Evolutionary conservation across 2,797 vertebrate genomes (phyloP).

Genomic region (Oryzias sinensis): DNA sequence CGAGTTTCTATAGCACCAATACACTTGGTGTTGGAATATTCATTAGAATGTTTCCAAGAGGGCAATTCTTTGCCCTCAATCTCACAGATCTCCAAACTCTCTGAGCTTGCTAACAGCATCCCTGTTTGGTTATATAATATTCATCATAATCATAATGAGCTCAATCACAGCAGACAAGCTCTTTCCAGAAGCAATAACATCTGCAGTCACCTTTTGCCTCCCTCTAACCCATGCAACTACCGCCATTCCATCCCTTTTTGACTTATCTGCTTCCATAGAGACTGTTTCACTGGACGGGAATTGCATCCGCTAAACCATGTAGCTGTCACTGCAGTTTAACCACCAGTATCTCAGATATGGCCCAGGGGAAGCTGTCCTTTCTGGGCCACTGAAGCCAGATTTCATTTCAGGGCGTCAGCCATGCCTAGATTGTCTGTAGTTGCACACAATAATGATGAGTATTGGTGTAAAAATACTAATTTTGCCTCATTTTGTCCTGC

Average conservation of each 20-base stretch:
- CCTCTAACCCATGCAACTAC: slow-evolving; percentile 18
- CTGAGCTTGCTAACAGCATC: background rate
- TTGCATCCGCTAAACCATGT: slow-evolving; percentile 72
- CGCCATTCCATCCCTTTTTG: slow-evolving; percentile 34
- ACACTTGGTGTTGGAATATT: slow-evolving; percentile 7
- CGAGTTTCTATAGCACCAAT: slow-evolving; percentile 18
- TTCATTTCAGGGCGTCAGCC: slow-evolving; percentile 57
- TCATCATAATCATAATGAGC: slow-evolving; percentile 26
- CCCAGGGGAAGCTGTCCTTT: slow-evolving; percentile 71
- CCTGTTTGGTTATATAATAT: slow-evolving; percentile 6
- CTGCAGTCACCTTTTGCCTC: slow-evolving; percentile 27
- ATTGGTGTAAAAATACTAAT: slow-evolving; percentile 45
- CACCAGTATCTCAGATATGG: slow-evolving; percentile 61
- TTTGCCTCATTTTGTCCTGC: slow-evolving; percentile 34
- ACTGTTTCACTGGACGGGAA: slow-evolving; percentile 56
- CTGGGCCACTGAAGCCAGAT: slow-evolving; percentile 69
- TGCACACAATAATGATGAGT: slow-evolving; percentile 16
- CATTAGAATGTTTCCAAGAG: background rate
- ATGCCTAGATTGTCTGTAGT: slow-evolving; percentile 32
- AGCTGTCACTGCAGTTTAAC: slow-evolving; percentile 75
- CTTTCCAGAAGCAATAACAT: slow-evolving; percentile 41
- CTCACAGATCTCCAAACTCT: slow-evolving; percentile 9
- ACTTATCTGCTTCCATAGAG: slow-evolving; percentile 56
- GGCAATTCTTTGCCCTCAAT: background rate
- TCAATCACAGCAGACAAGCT: slow-evolving; percentile 33